Base-by-base conservation (phyloP, 2,888 invertebrate species). In the Synergus laeviventris region DNA sequence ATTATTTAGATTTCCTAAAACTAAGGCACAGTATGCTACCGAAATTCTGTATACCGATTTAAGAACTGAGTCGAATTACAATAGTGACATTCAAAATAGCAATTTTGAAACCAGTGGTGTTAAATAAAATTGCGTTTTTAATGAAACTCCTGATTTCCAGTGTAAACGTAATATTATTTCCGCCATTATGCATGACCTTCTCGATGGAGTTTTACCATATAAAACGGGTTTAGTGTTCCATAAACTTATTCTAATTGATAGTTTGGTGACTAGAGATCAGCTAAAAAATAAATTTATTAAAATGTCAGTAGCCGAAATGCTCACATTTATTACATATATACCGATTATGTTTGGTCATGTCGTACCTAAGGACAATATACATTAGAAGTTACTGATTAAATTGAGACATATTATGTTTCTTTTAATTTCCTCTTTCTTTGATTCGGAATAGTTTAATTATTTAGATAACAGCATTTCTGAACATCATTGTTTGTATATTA, bases 1-100 rank as follows among this genome's bases (percentile, higher is more conserved):
- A n/a, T 9, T 61, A n/a, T 61, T 38, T 61, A 61, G n/a, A 61
- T 8, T 61, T 9, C 8, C 61, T 24, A 36, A 61, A n/a, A 16
- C 16, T n/a, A n/a, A 61, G n/a, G 36, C 36, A 16, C 36, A 61
- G n/a, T 61, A 61, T 36, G 61, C 61, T 61, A 36, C 61, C n/a
- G 36, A 61, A 9, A 36, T 61, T 36, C 7, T 36, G 16, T 7
- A 36, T 16, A 61, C 16, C 2, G 36, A 61, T 61, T 61, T 61
- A n/a, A 61, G 61, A 61, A 61, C 16, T 2, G 61, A 61, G n/a
- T 0, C 16, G 7, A 61, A 61, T 36, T 61, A 61, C 38, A 36
- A n/a, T 61, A 36, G 16, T 14, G 60, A 60, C 16, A 16, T 60
- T 7, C 14, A 60, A 31, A 4, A 4, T 5, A 14, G 14, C 5